Evolutionary conservation across 2,797 vertebrate species (phyloP).

Genomic region (Hypotaenidia okinawae): DNA sequence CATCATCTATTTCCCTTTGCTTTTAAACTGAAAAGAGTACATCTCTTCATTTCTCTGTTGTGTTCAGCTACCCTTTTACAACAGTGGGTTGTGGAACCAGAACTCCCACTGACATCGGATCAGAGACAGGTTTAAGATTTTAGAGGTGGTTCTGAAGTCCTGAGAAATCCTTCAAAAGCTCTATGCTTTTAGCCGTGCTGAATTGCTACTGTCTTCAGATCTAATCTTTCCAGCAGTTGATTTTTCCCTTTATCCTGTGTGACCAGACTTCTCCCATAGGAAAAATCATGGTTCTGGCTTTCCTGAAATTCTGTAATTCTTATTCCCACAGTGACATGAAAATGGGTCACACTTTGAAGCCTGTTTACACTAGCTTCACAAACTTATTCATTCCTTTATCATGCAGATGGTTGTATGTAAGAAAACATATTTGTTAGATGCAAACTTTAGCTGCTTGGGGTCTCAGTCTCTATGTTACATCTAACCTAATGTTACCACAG

Average conservation of each 20-base stretch:
- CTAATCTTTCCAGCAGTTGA: slow-evolving; percentile 59
- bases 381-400: slow-evolving; percentile 4
- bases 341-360: slow-evolving; percentile 21
- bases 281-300: background rate
- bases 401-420: slow-evolving; percentile 34
- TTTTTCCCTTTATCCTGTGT: slow-evolving; percentile 40
- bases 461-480: background rate
- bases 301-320: slow-evolving; percentile 29
- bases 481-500: slow-evolving; percentile 41
- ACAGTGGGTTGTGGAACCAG: slow-evolving; percentile 30
- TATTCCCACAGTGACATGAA: background rate
- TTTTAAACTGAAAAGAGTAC: background rate
- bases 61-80: slow-evolving; percentile 10
- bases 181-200: slow-evolving; percentile 5
- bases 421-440: slow-evolving; percentile 47
- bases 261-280: slow-evolving; percentile 39
- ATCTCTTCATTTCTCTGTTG: slow-evolving; percentile 29
- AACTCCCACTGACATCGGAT: slow-evolving; percentile 31
- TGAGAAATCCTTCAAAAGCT: slow-evolving; percentile 43
- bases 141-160: slow-evolving; percentile 59
- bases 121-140: slow-evolving; percentile 46
- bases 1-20: background rate
- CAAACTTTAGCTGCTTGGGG: slow-evolving; percentile 52
- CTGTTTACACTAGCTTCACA: slow-evolving; percentile 7
- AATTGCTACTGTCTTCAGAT: slow-evolving; percentile 53